Base-by-base conservation (phyloP, 2,888 invertebrate species). In the Drosophila affinis region DNA sequence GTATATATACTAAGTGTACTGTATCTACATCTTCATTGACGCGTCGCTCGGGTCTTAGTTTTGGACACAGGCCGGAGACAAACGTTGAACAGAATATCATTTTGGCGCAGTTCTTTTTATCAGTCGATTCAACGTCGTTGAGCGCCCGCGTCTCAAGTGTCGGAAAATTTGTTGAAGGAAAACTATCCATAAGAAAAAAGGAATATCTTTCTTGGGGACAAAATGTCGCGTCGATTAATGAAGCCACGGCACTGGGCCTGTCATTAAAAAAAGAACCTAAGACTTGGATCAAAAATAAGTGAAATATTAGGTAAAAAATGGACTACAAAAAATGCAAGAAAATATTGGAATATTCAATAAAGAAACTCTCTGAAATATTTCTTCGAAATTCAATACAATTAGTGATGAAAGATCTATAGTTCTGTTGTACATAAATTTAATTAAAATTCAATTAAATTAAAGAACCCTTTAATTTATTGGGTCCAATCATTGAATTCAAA, bases 51-150 rank as follows among this genome's bases (percentile, higher is more conserved):
- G 63, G 68, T 67, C 57, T 82, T 63, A 75, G 69, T 67, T 79
- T 77, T 62, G 62, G 74, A 74, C 63, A 70, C 62, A 55, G 39
- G n/a, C 39, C 39, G 39, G 39, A 39, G 39, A 39, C 62, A 71
- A 62, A 70, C 71, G 65, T 64, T 68, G 62, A 75, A 81, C 72
- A 62, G 62, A 72, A 77, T 71, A 82, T 81, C 79, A 72, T 65
- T 82, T 80, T 75, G 77, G 87, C 83, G 83, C 83, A 84, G 87
- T 88, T 88, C 83, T 83, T 84, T 88, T 78, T 88, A 84, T 88
- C 83, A 84, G 83, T 84, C 78, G 77, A 78, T 88, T 78, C 74
- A 64, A 72, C 77, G 46, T 55, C 75, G 83, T 78, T 69, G 75
- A 56, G 58, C 75, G 75, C n/a, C 39, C 74, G 87, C 72, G 65